A percentile compares a stretch with the other conserved stretches of the same genome.
These are phyloP conservation scores for Falco cherrug DNA, from an alignment of 2,797 vertebrate species.

Conservation along the genomic window DNA sequence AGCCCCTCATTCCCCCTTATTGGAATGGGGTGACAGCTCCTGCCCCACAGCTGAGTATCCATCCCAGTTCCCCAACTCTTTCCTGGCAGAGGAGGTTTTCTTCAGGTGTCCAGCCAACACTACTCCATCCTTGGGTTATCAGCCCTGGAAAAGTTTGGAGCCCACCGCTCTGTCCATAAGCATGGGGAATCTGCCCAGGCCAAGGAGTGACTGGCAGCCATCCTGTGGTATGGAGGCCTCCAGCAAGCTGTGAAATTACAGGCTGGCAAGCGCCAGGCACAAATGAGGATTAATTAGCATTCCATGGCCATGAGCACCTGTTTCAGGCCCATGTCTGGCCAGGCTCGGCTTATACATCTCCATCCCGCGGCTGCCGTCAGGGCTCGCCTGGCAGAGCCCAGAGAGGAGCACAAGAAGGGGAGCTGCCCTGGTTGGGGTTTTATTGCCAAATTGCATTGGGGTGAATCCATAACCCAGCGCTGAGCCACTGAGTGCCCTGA, in stretches of 20 bases:
- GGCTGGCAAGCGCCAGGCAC: background rate
- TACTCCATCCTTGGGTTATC: background rate
- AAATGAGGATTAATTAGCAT: background rate
- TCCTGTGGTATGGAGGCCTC: background rate
- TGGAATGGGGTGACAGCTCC: background rate
- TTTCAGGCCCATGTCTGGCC: background rate
- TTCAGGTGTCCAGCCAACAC: too few relatives aligned
- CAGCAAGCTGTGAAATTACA: background rate
- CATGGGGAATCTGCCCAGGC: background rate
- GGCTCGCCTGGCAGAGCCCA: background rate
- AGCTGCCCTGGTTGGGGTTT: background rate
- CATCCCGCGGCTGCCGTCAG: background rate
- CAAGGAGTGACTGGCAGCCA: background rate
- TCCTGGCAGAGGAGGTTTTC: background rate
- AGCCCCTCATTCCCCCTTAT: too few relatives aligned
- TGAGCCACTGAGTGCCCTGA: rapidly evolving
- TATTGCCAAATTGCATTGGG: background rate
- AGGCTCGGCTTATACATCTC: background rate
- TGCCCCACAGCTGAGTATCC: background rate
- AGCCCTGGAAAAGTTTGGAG: background rate
- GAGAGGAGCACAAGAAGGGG: background rate
- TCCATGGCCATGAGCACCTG: background rate
- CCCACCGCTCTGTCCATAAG: background rate
- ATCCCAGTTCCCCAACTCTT: background rate
- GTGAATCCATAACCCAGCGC: background rate